These are phyloP conservation scores for Trididemnum nubilum DNA, from an alignment of 23 tunicate species.

Conservation along the genomic window DNA sequence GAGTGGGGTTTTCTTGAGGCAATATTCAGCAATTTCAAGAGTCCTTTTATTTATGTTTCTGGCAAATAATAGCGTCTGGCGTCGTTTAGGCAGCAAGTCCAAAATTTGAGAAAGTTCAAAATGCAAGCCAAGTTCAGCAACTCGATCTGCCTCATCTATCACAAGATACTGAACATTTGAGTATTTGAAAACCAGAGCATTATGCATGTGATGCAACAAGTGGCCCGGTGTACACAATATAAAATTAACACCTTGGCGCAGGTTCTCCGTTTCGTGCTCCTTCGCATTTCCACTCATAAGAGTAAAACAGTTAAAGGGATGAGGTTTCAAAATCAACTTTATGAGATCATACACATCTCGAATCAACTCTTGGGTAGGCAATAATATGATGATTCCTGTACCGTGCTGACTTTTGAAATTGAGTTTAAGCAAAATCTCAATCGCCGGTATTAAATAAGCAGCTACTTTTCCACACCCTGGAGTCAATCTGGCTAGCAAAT, in stretches of 20 bases:
- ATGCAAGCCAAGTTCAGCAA: slow-evolving; percentile 28
- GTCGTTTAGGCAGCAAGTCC: slow-evolving; percentile 29
- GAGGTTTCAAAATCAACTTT: slow-evolving; percentile 18
- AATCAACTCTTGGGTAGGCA: slow-evolving; percentile 43
- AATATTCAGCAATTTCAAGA: slow-evolving; percentile 24
- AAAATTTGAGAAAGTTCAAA: slow-evolving; percentile 40
- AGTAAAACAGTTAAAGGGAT: slow-evolving; percentile 28
- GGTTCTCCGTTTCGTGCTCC: slow-evolving; percentile 30
- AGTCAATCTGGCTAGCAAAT: slow-evolving; percentile 32
- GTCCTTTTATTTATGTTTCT: slow-evolving; percentile 11
- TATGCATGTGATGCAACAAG: slow-evolving; percentile 41
- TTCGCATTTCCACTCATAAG: slow-evolving; percentile 32
- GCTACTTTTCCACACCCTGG: slow-evolving; percentile 31
- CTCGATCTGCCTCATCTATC: slow-evolving; percentile 54
- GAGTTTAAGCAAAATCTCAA: slow-evolving; percentile 32
- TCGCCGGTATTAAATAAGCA: slow-evolving; percentile 46
- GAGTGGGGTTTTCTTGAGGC: slow-evolving; percentile 32
- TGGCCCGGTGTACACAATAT: slow-evolving; percentile 55
- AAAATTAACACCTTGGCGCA: slow-evolving; percentile 35
- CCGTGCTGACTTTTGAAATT: slow-evolving; percentile 24
- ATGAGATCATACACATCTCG: slow-evolving; percentile 20
- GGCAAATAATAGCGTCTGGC: slow-evolving; percentile 39
- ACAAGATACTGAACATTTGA: slow-evolving; percentile 42
- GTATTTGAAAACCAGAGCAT: slow-evolving; percentile 24
- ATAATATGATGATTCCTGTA: slow-evolving; percentile 43